Evolutionary conservation across 1,140 invertebrate species (phyloP).

Genomic region (Drosophila murphyi): DNA sequence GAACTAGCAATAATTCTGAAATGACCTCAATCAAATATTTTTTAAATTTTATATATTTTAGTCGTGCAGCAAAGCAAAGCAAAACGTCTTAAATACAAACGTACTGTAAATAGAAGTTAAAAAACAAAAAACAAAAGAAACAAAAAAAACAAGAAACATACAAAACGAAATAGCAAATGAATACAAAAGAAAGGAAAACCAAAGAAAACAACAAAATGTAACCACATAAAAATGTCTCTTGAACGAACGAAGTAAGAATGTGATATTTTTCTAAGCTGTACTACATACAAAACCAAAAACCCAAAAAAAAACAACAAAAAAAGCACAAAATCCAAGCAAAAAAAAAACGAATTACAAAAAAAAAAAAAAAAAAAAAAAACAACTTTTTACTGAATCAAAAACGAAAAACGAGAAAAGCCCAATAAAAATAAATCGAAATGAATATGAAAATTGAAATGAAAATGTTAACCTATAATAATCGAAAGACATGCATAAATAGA

Average conservation of each 20-base stretch:
- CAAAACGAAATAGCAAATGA: conserved; percentile 26
- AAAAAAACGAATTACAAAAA: conserved; percentile 18
- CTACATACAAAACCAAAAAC: conserved; percentile 59
- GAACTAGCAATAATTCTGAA: conserved; percentile 84
- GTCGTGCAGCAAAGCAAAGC: conserved; percentile 52
- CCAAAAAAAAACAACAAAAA: conserved; percentile 49
- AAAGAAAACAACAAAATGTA: conserved; percentile 63
- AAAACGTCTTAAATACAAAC: conserved; percentile 48
- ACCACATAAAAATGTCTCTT: conserved; percentile 80
- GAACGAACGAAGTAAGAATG: conserved; percentile 85
- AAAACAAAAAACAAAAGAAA: conserved; percentile 24
- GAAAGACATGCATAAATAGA: conserved; percentile 64
- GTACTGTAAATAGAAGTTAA: conserved; percentile 65
- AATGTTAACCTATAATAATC: conserved; percentile 53
- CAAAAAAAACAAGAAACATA: background rate
- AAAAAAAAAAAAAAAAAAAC: conserved; percentile 8
- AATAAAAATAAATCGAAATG: conserved; percentile 41
- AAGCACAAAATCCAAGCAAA: conserved; percentile 17
- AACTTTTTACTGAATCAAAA: conserved; percentile 52
- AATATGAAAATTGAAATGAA: conserved; percentile 32
- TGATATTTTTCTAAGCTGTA: conserved; percentile 85
- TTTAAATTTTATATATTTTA: conserved; percentile 84
- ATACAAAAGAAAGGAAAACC: conserved; percentile 45
- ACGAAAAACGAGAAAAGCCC: conserved; percentile 43
- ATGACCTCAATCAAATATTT: conserved; percentile 85